These are phyloP conservation scores for Dipus sagitta DNA, from an alignment of 2,797 vertebrate genomes.

Conservation along the genomic window DNA sequence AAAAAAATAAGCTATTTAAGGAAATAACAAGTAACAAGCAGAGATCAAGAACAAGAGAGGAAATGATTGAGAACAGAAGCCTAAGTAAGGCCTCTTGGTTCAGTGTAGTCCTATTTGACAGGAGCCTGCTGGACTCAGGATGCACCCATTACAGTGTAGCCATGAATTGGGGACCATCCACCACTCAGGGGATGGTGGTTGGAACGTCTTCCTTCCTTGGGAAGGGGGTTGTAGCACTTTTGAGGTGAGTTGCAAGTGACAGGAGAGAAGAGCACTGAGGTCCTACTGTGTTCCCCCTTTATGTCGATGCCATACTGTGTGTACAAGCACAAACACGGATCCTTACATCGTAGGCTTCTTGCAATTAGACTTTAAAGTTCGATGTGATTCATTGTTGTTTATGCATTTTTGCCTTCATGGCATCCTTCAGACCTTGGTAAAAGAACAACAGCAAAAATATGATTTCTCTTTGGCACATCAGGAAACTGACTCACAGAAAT, in stretches of 20 bases:
- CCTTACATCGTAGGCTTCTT: neutral
- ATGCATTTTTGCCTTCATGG: neutral
- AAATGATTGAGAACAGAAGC: constrained; percentile 1
- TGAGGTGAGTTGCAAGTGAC: neutral
- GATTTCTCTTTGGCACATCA: neutral
- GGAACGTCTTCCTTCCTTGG: neutral
- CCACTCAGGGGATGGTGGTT: neutral
- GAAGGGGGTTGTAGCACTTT: neutral
- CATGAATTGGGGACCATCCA: neutral
- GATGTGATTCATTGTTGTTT: neutral
- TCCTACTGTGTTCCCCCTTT: neutral
- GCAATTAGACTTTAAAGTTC: neutral
- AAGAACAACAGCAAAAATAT: neutral
- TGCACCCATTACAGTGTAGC: neutral
- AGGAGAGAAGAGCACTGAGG: neutral
- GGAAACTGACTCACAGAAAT: neutral
- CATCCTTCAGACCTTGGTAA: neutral
- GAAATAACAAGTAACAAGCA: neutral
- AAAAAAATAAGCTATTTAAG: neutral
- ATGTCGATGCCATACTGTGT: neutral
- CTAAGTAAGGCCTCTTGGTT: neutral
- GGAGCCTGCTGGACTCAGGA: neutral
- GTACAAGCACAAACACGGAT: neutral
- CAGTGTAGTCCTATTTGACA: neutral
- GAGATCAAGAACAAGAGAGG: neutral